Percentiles rank a stretch among this genome's conserved stretches.
phyloP scores from a whole-genome alignment of 1,140 invertebrate species.

The Micrasema minimum region DNA sequence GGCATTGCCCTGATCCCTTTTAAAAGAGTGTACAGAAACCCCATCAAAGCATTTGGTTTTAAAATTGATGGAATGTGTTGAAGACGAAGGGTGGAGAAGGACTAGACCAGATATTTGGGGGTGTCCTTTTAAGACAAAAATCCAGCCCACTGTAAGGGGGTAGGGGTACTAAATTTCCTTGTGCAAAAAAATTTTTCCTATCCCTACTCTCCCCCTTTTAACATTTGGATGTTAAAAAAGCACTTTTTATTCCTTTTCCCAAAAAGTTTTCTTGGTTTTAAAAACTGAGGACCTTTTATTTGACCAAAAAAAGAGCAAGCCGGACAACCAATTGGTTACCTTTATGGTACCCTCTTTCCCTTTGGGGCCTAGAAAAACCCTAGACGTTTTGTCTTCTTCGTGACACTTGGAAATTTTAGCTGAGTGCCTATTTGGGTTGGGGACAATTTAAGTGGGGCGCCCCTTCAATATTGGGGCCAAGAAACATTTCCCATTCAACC shows the following conservation, averaged over 20 bases:
- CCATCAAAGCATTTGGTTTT: slow-evolving; percentile 66
- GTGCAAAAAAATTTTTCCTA: slow-evolving; percentile 95
- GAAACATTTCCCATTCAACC: slow-evolving; percentile 92
- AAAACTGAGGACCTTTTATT: slow-evolving; percentile 88
- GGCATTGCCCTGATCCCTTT: slow-evolving; percentile 62
- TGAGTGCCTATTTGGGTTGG: slow-evolving; percentile 81
- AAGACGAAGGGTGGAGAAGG: slow-evolving; percentile 61
- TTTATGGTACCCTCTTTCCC: slow-evolving; percentile 68
- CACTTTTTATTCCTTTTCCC: slow-evolving; percentile 84
- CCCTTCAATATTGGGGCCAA: slow-evolving; percentile 92
- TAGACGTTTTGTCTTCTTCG: slow-evolving; percentile 87
- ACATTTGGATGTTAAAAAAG: slow-evolving; percentile 67
- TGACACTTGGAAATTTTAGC: slow-evolving; percentile 86
- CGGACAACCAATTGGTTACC: slow-evolving; percentile 87
- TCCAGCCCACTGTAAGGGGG: slow-evolving; percentile 85
- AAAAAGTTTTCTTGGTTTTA: slow-evolving; percentile 86
- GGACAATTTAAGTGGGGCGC: slow-evolving; percentile 84
- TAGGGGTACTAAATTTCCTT: slow-evolving; percentile 88
- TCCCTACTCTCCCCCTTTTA: slow-evolving; percentile 72
- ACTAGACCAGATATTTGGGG: slow-evolving; percentile 60
- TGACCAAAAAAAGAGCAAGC: slow-evolving; percentile 93
- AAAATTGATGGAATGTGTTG: slow-evolving; percentile 54
- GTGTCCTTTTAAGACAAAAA: slow-evolving; percentile 78
- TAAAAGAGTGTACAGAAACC: slow-evolving; percentile 73
- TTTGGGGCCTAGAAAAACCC: slow-evolving; percentile 94